These are phyloP conservation scores for Danaus chrysippus DNA, from an alignment of 2,888 invertebrate genomes.

Conservation along the genomic window DNA sequence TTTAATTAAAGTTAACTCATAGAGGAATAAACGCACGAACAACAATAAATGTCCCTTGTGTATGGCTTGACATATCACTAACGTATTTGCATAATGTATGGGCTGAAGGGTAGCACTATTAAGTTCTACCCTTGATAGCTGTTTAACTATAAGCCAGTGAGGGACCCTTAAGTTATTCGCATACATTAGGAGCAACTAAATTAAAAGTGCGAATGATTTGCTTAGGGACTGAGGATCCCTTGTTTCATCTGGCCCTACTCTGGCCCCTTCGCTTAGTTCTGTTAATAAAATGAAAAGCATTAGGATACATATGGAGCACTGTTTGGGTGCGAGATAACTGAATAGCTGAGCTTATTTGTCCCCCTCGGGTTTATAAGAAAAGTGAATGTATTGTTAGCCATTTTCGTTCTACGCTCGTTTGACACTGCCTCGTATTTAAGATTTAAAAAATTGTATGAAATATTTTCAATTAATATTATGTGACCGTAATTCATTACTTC, in stretches of 20 bases:
- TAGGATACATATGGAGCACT: slow-evolving; percentile 70
- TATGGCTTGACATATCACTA: slow-evolving; percentile 75
- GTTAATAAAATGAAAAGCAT: slow-evolving; percentile 73
- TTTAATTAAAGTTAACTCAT: slow-evolving; percentile 79
- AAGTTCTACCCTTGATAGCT: slow-evolving; percentile 71
- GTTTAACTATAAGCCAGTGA: slow-evolving; percentile 67
- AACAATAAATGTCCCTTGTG: slow-evolving; percentile 77
- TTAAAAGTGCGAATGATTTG: slow-evolving; percentile 77
- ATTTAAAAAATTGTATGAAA: slow-evolving; percentile 9
- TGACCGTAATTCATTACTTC: not conserved
- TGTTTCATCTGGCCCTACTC: slow-evolving; percentile 36
- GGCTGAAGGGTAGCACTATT: slow-evolving; percentile 71
- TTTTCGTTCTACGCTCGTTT: slow-evolving; percentile 24
- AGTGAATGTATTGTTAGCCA: slow-evolving; percentile 41
- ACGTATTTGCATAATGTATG: slow-evolving; percentile 78
- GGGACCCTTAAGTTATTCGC: slow-evolving; percentile 69
- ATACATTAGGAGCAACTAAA: slow-evolving; percentile 76
- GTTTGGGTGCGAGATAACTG: slow-evolving; percentile 64
- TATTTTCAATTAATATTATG: too few species aligned
- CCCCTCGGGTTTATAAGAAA: slow-evolving; percentile 45
- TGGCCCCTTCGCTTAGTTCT: slow-evolving; percentile 42
- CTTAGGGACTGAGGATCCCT: slow-evolving; percentile 48
- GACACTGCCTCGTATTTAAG: slow-evolving; percentile 28
- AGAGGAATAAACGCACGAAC: slow-evolving; percentile 74
- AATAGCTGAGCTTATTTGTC: slow-evolving; percentile 64